Evolutionary conservation across 2,113 vertebrate genomes (phyloP), one percentile per base, ranked within the genome.

Genomic region (Myrmecobius fasciatus): DNA sequence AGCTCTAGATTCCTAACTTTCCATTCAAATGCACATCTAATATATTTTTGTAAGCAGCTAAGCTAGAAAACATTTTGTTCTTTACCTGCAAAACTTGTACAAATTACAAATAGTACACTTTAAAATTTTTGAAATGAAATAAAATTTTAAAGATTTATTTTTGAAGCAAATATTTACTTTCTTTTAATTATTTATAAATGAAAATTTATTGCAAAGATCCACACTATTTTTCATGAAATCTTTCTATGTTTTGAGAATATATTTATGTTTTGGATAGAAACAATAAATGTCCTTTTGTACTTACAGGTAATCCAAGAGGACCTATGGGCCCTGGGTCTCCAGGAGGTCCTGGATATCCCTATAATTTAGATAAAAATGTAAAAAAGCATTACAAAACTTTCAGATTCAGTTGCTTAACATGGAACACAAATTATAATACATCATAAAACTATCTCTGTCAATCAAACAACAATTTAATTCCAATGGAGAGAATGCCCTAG

Each of bases 281-380:
- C 48, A 95, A 36, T 36, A 14, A 89, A 94, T 94, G 43, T 89
- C 90, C 36, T 49, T 91, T 25, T 89, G 8, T 96, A 99, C 99
- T 98, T 99, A 99, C 99, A 95, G 98, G 98, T 95, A 99, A 97
- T 94, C 99, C 99, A 96, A 99, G 98, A 89, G 99, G 98, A 4
- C 99, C 99, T 1, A 99, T n/a, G 92, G 99, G 98, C 52, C 99
- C 99, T 93, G 99, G 98, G 97, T 98, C 51, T 60, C 99, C 99
- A 95, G 99, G 98, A 96, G 98, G 96, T 95, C 99, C 99, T 96
- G 99, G 97, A 97, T 99, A 99, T 25, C 99, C 99, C 99, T 99
- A 96, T 89, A 95, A 97, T 53, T 95, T 95, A 97, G 98, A 97
- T 20, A 98, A 67, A 97, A 94, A 97, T 93, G 95, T 0, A 97